Conservation (phyloP, 1,140 invertebrate species). For the Sycobia sp. region DNA sequence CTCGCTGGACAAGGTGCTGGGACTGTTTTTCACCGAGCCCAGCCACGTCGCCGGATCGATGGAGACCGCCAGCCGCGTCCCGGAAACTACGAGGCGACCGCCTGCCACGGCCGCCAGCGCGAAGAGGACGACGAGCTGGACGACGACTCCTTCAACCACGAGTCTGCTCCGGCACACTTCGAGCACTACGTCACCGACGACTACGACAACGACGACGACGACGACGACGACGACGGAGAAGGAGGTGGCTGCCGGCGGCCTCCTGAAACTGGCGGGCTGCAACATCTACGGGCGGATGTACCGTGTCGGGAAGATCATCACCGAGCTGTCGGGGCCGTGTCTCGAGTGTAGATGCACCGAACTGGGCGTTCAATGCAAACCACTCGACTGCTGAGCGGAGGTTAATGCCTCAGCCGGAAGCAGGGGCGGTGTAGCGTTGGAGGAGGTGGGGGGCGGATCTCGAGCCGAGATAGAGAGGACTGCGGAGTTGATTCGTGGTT, state of each 20-base stretch:
- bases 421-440: too few species aligned
- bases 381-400: slow-evolving; percentile 64
- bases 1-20: slow-evolving; percentile 64
- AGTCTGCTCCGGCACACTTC: slow-evolving; percentile 10
- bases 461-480: too few species aligned
- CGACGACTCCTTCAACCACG: background rate
- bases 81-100: background rate
- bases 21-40: slow-evolving; percentile 56
- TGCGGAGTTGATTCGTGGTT: too few species aligned
- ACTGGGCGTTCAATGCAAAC: slow-evolving; percentile 82
- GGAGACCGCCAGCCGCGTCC: too few species aligned
- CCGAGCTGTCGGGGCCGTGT: slow-evolving; percentile 81
- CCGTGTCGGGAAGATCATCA: slow-evolving; percentile 80
- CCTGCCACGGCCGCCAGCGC: background rate
- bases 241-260: slow-evolving; percentile 45
- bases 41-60: background rate
- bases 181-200: slow-evolving; percentile 38
- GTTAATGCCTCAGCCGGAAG: too few species aligned
- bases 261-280: slow-evolving; percentile 83
- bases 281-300: slow-evolving; percentile 93
- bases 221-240: slow-evolving; percentile 34
- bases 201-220: slow-evolving; percentile 37
- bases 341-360: slow-evolving; percentile 86
- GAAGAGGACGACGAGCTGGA: background rate
- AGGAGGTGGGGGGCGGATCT: too few species aligned